Evolutionary conservation across 53 echinoderm and acorn worm genomes (phyloP).

Genomic region (Zoroaster sp.): DNA sequence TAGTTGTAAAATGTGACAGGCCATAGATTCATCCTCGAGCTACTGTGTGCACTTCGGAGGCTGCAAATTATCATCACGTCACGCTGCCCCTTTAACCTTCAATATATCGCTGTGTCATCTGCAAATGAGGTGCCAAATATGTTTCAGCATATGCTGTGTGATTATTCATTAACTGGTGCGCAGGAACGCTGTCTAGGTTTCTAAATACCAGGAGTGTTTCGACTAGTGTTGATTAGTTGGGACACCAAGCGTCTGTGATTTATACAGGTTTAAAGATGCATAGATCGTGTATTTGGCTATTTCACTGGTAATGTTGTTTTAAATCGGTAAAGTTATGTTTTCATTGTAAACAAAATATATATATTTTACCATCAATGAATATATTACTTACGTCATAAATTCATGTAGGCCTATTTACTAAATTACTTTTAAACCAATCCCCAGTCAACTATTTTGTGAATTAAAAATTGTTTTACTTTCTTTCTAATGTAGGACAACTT

Average conservation of each 20-base stretch:
- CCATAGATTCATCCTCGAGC: neutral
- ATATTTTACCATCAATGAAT: too few relatives aligned
- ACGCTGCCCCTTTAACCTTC: slow-evolving; percentile 2
- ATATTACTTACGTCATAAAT: too few relatives aligned
- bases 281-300: too few relatives aligned
- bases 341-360: too few relatives aligned
- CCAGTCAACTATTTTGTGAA: too few relatives aligned
- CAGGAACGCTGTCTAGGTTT: neutral
- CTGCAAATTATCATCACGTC: neutral
- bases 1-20: slow-evolving; percentile 6
- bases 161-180: slow-evolving; percentile 15
- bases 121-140: slow-evolving; percentile 34
- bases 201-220: neutral
- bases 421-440: too few relatives aligned
- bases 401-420: too few relatives aligned
- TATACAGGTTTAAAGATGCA: neutral
- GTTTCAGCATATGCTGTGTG: neutral
- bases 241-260: neutral
- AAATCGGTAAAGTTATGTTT: too few relatives aligned
- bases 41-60: slow-evolving; percentile 10
- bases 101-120: neutral
- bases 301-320: too few relatives aligned
- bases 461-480: too few relatives aligned
- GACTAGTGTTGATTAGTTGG: neutral
- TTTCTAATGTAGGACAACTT: too few relatives aligned